These are phyloP conservation scores for Spea bombifrons DNA, from an alignment of 2,113 vertebrate species.

Conservation along the genomic window DNA sequence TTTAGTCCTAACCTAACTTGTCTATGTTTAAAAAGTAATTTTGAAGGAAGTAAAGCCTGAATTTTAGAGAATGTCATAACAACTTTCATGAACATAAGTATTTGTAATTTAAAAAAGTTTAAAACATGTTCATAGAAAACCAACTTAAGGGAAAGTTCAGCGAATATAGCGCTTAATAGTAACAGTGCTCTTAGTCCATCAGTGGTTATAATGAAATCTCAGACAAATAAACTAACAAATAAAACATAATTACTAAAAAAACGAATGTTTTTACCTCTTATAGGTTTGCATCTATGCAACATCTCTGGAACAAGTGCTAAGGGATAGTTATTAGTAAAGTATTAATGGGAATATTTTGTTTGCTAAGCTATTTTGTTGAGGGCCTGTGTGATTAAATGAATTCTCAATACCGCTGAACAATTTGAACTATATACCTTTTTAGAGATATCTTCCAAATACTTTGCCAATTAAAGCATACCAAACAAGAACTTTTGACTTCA, in stretches of 20 bases:
- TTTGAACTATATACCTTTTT: conserved; percentile 35
- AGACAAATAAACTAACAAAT: not conserved
- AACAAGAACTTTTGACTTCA: conserved; percentile 32
- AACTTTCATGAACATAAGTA: too few relatives aligned
- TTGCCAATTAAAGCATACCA: conserved; percentile 35
- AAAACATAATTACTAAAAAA: conserved; percentile 19
- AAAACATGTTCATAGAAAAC: too few relatives aligned
- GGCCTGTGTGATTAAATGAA: conserved; percentile 18
- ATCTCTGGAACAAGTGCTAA: conserved; percentile 25
- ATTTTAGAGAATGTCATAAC: too few relatives aligned
- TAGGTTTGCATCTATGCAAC: conserved; percentile 31
- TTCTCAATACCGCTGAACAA: conserved; percentile 33
- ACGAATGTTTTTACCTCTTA: not conserved
- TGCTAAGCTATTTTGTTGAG: conserved; percentile 29
- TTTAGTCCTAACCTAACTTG: too few relatives aligned
- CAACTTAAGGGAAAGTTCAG: too few relatives aligned
- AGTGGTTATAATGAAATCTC: not conserved
- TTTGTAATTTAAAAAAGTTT: too few relatives aligned
- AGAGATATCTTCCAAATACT: conserved; percentile 28
- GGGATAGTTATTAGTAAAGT: conserved; percentile 27
- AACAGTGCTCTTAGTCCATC: not conserved
- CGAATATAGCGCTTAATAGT: too few relatives aligned
- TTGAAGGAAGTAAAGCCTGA: too few relatives aligned
- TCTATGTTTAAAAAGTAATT: too few relatives aligned
- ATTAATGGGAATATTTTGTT: conserved; percentile 20